phyloP scores from a whole-genome alignment of 2,888 invertebrate species.

The Euphydryas editha region DNA sequence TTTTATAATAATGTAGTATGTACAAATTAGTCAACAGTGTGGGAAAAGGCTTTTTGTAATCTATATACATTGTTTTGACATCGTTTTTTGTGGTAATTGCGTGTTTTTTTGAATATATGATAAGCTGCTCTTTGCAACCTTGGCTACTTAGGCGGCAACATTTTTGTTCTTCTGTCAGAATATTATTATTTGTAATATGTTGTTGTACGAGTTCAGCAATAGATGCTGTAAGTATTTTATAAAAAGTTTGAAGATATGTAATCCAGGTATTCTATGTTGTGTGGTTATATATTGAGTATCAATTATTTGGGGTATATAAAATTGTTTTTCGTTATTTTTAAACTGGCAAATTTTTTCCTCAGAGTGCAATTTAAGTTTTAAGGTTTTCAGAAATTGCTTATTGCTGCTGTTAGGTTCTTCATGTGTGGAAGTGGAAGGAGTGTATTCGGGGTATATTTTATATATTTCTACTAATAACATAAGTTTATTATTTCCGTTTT shows the following conservation, averaged over 20 bases:
- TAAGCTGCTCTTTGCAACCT: constrained; percentile 30
- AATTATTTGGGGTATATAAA: no score
- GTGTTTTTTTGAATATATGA: constrained; percentile 39
- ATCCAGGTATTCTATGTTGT: constrained; percentile 20
- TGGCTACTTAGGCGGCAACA: constrained; percentile 31
- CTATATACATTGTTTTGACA: constrained; percentile 41
- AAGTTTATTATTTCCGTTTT: no score
- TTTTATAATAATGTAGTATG: constrained; percentile 40
- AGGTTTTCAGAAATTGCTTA: no score
- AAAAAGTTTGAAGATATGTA: constrained; percentile 44
- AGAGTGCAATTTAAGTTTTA: no score
- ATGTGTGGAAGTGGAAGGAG: no score
- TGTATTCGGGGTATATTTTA: no score
- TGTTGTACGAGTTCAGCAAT: constrained; percentile 32
- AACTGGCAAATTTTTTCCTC: no score
- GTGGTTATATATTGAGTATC: no score
- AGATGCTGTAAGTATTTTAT: not conserved
- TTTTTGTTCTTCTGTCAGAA: constrained; percentile 35
- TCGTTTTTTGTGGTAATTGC: constrained; percentile 23
- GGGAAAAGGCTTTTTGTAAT: constrained; percentile 46
- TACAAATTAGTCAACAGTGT: no score
- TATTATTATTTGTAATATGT: constrained; percentile 35
- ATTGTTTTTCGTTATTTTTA: no score
- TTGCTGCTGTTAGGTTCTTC: no score
- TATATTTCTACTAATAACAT: no score